Percentiles rank a stretch among this genome's conserved stretches.
These are phyloP conservation scores for Drosophila orosa DNA, from an alignment of 1,140 invertebrate species.

Conservation along the genomic window DNA sequence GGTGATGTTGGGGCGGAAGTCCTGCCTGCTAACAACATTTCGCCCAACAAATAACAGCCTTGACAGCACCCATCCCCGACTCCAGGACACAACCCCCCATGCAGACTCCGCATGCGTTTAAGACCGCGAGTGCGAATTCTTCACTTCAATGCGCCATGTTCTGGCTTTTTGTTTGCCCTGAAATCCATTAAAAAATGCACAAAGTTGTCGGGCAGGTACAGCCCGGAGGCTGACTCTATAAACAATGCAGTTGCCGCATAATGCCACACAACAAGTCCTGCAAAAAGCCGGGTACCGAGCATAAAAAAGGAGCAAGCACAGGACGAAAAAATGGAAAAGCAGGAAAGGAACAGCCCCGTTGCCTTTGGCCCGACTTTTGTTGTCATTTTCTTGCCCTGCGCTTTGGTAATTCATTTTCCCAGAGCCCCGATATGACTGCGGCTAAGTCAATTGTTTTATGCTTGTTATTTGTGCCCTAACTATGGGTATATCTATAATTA, in stretches of 20 bases:
- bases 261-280: constrained; percentile 59
- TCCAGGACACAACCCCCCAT: background rate
- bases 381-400: constrained; percentile 56
- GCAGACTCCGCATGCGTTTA: constrained; percentile 52
- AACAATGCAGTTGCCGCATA: constrained; percentile 76
- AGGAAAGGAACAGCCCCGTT: constrained; percentile 32
- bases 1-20: constrained; percentile 48
- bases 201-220: constrained; percentile 61
- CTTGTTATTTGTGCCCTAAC: constrained; percentile 21
- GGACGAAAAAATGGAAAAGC: constrained; percentile 1
- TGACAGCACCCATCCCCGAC: constrained; percentile 29
- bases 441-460: constrained; percentile 46
- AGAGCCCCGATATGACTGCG: constrained; percentile 19
- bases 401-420: constrained; percentile 54
- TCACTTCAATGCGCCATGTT: constrained; percentile 78
- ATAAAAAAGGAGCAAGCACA: constrained; percentile 10
- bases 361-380: constrained; percentile 51
- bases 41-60: constrained; percentile 50
- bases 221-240: constrained; percentile 59
- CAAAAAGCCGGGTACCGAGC: constrained; percentile 27
- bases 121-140: constrained; percentile 83
- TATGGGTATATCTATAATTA: constrained; percentile 1
- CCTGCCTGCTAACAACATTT: constrained; percentile 77
- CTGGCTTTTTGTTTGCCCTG: constrained; percentile 49
- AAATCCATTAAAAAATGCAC: constrained; percentile 80